Base-by-base conservation (phyloP, 2,797 vertebrate genomes). In the Tiaroga cobitis region DNA sequence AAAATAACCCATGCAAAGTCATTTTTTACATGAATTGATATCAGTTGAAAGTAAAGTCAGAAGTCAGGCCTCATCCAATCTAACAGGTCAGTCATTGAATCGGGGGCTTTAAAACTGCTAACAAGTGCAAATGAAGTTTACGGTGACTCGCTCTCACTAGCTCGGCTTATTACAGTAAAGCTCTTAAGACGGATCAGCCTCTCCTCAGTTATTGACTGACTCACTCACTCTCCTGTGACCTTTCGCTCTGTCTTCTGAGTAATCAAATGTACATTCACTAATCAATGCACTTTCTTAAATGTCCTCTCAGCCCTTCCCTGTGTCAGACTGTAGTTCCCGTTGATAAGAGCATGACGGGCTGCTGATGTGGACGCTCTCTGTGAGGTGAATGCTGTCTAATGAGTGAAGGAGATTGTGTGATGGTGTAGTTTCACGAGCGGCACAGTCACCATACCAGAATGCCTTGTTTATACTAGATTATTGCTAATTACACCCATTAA, bases 151-250 rank as follows among this genome's bases (percentile, higher is more conserved):
- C 78, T 80, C 61, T 80, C 61, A 9, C 78, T 67, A 80, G 39
- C 59, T 49, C 2, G 7, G 70, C 37, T 75, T 75, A 43, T 63
- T 74, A 63, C 54, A 8, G 70, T 29, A 83, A 75, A 78, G 54
- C 63, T 69, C 70, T 79, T 69, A 78, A 56, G 65, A 79, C 29
- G 63, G 83, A 84, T 84, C 73, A 84, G 82, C 51, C 43, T 80
- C 32, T 68, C n/a, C 46, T 65, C 37, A n/a, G 49, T 69, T 73
- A 78, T 68, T 83, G 75, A 83, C 72, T 75, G 72, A 83, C 82
- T 80, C 78, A 65, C 61, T 65, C 72, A 18, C 29, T 3, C 65
- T 32, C 74, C 61, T 77, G 26, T 68, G 54, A 78, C 72, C 72
- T 74, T 16, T 18, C 61, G 7, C 63, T 34, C 67, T 5, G 34